These are phyloP conservation scores for Melanotaenia duboulayi DNA, from an alignment of 2,113 vertebrate species.

Conservation along the genomic window DNA sequence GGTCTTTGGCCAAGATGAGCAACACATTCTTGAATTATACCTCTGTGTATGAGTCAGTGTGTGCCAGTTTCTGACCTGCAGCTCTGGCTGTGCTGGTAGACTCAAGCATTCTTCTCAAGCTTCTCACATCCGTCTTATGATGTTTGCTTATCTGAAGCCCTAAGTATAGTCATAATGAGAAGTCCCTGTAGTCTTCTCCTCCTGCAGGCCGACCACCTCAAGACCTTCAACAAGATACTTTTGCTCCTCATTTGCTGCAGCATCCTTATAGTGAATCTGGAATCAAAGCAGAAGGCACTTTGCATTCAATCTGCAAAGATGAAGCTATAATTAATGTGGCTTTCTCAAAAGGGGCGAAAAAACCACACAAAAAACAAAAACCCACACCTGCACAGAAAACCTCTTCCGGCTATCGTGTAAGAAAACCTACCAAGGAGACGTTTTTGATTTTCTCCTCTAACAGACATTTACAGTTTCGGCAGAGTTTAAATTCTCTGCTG, in stretches of 20 bases:
- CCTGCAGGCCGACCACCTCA: conserved; percentile 11
- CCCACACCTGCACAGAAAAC: conserved; percentile 34
- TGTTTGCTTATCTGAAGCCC: conserved; percentile 47
- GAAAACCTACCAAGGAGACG: not conserved
- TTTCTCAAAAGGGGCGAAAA: conserved; percentile 21
- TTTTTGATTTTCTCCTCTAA: not conserved
- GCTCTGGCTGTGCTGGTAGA: conserved; percentile 26
- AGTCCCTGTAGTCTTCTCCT: not conserved
- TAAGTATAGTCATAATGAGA: conserved; percentile 35
- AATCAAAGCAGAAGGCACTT: conserved; percentile 40
- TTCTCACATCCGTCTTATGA: conserved; percentile 59
- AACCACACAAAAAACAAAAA: conserved; percentile 18
- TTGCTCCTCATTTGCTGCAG: conserved; percentile 4
- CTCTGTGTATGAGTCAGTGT: conserved; percentile 39
- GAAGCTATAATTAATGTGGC: conserved; percentile 63
- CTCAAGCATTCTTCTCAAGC: conserved; percentile 58
- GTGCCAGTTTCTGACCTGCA: conserved; percentile 40
- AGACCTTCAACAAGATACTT: conserved; percentile 34
- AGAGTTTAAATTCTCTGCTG: not conserved
- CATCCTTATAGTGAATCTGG: conserved; percentile 37
- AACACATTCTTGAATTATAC: conserved; percentile 38
- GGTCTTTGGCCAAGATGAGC: conserved; percentile 17
- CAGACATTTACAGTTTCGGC: not conserved
- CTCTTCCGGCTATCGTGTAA: conserved; percentile 13
- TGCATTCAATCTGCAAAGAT: conserved; percentile 42